Conservation (phyloP, 1,140 invertebrate species). For the Saxidomus purpurata region DNA sequence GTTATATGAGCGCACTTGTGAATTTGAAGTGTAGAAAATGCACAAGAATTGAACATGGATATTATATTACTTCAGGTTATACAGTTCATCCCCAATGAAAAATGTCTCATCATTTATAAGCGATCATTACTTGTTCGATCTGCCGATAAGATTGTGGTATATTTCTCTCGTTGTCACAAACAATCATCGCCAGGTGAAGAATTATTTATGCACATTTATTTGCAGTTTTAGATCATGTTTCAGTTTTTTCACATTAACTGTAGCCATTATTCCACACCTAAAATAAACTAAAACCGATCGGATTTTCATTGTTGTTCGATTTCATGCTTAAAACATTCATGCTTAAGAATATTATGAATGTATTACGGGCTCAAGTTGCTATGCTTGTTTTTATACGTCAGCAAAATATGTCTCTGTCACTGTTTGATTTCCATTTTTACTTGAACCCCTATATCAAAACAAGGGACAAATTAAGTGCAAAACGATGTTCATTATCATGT, state of each 20-base stretch:
- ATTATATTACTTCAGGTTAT: background rate
- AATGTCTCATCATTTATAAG: background rate
- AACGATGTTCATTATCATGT: no score
- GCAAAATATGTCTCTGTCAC: no score
- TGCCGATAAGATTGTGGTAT: conserved; percentile 5
- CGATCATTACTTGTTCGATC: background rate
- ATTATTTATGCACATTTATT: conserved; percentile 8
- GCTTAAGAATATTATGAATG: no score
- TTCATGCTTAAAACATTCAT: background rate
- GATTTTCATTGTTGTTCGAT: background rate
- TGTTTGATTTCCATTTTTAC: no score
- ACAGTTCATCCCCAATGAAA: background rate
- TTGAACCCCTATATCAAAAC: no score
- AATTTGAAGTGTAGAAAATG: no score
- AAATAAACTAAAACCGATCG: background rate
- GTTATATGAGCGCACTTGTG: no score
- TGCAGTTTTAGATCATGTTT: conserved; percentile 18
- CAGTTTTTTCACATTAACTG: conserved; percentile 11
- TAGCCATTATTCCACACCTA: conserved; percentile 7
- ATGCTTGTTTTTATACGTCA: no score
- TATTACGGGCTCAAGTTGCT: no score
- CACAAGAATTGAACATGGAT: background rate
- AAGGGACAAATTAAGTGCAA: no score
- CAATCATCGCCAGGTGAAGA: background rate
- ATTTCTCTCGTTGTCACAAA: conserved; percentile 4